phyloP scores from a whole-genome alignment of 2,113 vertebrate species.

The Pterocles burchelli region DNA sequence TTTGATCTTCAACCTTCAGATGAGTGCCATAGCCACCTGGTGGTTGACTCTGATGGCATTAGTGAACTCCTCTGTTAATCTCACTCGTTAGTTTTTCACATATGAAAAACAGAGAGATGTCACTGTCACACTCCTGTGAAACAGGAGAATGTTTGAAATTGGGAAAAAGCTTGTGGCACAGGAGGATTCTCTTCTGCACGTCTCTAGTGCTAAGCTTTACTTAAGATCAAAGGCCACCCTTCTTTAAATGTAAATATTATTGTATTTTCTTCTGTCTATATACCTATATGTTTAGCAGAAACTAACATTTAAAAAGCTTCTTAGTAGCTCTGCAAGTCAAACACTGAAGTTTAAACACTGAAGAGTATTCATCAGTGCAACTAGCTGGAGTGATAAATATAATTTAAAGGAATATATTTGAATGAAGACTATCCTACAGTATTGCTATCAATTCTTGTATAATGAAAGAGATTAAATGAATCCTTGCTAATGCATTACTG shows the following conservation, averaged over 20 bases:
- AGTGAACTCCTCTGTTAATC: not conserved
- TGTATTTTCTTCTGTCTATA: not conserved
- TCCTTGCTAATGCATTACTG: slow-evolving; percentile 75
- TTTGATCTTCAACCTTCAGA: not conserved
- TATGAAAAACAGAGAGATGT: not conserved
- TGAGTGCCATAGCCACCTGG: not conserved
- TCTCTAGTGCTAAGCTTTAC: not conserved
- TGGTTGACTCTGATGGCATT: not conserved
- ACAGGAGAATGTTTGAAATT: not conserved
- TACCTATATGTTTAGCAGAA: not conserved
- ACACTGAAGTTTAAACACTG: not conserved
- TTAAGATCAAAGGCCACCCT: not conserved
- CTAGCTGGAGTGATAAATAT: slow-evolving; percentile 29
- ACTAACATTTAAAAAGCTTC: slow-evolving; percentile 1
- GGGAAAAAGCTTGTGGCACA: not conserved
- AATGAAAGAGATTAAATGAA: slow-evolving; percentile 74
- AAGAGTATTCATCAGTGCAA: not conserved
- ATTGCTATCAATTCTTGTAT: slow-evolving; percentile 63
- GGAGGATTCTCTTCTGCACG: not conserved
- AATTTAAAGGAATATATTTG: slow-evolving; percentile 65
- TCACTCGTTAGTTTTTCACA: not conserved
- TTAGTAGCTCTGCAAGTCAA: not conserved
- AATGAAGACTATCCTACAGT: slow-evolving; percentile 49
- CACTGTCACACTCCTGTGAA: not conserved
- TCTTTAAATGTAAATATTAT: not conserved